These are phyloP conservation scores for Agapostemon virescens DNA, from an alignment of 2,888 invertebrate species.

Conservation along the genomic window DNA sequence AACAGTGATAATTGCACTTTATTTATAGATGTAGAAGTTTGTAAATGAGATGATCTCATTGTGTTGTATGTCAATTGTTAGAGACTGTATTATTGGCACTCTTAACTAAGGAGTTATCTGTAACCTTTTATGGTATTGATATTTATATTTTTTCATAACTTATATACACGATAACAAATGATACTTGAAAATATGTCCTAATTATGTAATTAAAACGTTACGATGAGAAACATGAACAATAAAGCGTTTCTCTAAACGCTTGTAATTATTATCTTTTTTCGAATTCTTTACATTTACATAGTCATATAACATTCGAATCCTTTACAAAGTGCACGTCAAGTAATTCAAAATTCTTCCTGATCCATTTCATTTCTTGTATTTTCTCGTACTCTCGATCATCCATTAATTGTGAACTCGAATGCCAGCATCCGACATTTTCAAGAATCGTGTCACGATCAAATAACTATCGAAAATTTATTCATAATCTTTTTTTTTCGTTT, in stretches of 20 bases:
- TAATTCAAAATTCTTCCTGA: constrained; percentile 21
- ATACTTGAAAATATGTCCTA: constrained; percentile 26
- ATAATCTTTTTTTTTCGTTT: constrained; percentile 1
- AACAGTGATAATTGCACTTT: constrained; percentile 5
- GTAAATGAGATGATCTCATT: constrained; percentile 8
- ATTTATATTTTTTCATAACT: constrained; percentile 26
- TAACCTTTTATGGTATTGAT: constrained; percentile 21
- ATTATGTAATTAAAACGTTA: constrained; percentile 31
- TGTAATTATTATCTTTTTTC: constrained; percentile 27
- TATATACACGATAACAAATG: constrained; percentile 9
- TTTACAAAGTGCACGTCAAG: constrained; percentile 14
- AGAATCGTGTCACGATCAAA: background rate
- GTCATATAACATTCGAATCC: constrained; percentile 21
- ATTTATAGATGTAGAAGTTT: constrained; percentile 9
- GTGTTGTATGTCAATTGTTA: constrained; percentile 22
- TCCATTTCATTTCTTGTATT: constrained; percentile 23
- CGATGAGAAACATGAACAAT: constrained; percentile 37
- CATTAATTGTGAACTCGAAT: constrained; percentile 4
- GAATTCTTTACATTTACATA: constrained; percentile 38
- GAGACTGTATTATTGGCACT: constrained; percentile 29
- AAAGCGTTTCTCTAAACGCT: constrained; percentile 53
- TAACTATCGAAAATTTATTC: background rate
- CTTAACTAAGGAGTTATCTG: constrained; percentile 15
- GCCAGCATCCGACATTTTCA: background rate
- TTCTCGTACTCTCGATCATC: constrained; percentile 16